A percentile compares a stretch with the other conserved stretches of the same genome.
Conservation (phyloP, 2,797 vertebrate genomes). For the Crax fasciolata region DNA sequence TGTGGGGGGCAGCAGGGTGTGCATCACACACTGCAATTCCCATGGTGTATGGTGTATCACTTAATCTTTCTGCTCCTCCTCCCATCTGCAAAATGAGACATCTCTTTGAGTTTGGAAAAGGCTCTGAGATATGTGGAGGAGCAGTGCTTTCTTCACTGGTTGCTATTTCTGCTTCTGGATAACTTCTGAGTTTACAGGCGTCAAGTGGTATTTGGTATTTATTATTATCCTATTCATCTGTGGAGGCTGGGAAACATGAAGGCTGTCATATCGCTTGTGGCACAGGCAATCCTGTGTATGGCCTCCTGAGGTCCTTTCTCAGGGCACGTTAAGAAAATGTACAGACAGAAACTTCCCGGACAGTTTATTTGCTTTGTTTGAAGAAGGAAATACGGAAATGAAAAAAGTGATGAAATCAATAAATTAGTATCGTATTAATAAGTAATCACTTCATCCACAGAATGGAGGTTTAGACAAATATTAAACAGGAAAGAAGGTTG, state of each 20-base stretch:
- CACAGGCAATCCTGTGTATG: not conserved
- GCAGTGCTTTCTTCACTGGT: not conserved
- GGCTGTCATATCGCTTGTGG: not conserved
- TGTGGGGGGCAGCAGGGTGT: not conserved
- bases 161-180: not conserved
- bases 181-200: not conserved
- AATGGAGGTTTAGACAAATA: conserved; percentile 43
- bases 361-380: not conserved
- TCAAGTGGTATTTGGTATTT: not conserved
- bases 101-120: conserved; percentile 8
- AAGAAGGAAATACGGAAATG: conserved; percentile 1
- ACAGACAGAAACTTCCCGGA: not conserved
- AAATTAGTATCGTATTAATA: conserved; percentile 25
- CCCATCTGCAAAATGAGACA: not conserved
- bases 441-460: not conserved
- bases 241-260: not conserved
- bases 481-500: conserved; percentile 40
- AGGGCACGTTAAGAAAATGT: not conserved
- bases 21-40: not conserved
- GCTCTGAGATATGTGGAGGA: not conserved
- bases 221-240: not conserved
- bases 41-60: not conserved
- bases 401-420: conserved; percentile 30
- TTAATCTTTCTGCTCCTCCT: not conserved
- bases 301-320: not conserved